Evolutionary conservation across 2,888 invertebrate genomes (phyloP).

Genomic region (Brenthis daphne): DNA sequence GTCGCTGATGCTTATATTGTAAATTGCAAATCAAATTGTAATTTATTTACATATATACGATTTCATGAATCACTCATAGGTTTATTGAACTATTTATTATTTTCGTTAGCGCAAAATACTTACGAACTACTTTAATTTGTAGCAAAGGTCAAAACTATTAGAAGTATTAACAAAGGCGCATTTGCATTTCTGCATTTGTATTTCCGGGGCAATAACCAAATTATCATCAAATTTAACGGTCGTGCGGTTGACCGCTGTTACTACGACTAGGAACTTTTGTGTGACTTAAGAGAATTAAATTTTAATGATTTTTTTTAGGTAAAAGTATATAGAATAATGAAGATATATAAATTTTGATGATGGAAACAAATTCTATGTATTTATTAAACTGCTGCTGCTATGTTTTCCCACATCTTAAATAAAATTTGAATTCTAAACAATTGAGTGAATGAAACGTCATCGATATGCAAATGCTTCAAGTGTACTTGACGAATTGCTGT

Average conservation of each 20-base stretch:
- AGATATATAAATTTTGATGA: too few relatives aligned
- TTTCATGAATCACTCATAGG: conserved; percentile 39
- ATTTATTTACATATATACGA: conserved; percentile 17
- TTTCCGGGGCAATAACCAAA: conserved; percentile 71
- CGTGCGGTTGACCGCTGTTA: conserved; percentile 64
- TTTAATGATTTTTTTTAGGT: background rate
- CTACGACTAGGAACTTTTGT: conserved; percentile 36
- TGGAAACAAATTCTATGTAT: background rate
- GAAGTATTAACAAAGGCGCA: conserved; percentile 66
- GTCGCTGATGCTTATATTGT: conserved; percentile 50
- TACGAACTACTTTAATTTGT: conserved; percentile 56
- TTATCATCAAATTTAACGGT: conserved; percentile 69
- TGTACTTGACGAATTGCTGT: conserved; percentile 56
- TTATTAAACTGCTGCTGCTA: background rate
- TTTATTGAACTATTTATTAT: conserved; percentile 49
- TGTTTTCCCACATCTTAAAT: conserved; percentile 29
- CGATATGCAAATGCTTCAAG: conserved; percentile 77
- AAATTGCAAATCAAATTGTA: conserved; percentile 44
- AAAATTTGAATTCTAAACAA: conserved; percentile 14
- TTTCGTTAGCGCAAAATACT: conserved; percentile 59
- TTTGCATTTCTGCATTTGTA: conserved; percentile 66
- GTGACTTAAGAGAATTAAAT: conserved; percentile 7
- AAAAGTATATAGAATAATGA: background rate
- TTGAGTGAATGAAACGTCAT: conserved; percentile 47
- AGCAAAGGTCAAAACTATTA: conserved; percentile 70